Conservation (phyloP, 2,888 invertebrate genomes). For the Diaphora mendica region DNA sequence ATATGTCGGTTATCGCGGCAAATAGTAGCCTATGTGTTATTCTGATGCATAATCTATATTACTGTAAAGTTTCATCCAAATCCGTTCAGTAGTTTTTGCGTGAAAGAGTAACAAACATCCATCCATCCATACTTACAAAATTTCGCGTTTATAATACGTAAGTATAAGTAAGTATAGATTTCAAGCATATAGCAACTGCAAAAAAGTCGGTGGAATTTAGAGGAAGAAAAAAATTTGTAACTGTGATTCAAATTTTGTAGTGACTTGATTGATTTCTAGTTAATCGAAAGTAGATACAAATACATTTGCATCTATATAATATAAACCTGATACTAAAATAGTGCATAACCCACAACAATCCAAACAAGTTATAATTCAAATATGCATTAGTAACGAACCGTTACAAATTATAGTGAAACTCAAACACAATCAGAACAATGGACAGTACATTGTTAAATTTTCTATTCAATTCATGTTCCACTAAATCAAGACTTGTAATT, state of each 20-base stretch:
- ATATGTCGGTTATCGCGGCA: no score
- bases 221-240: neutral
- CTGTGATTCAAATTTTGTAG: neutral
- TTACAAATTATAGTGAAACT: slow-evolving; percentile 15
- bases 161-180: no score
- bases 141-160: no score
- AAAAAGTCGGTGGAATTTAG: no score
- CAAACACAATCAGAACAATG: slow-evolving; percentile 8
- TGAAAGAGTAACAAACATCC: no score
- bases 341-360: neutral
- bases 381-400: slow-evolving; percentile 11
- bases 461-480: slow-evolving; percentile 10
- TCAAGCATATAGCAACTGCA: neutral
- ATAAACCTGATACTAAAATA: no score
- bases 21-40: no score
- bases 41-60: no score
- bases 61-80: no score
- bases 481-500: neutral
- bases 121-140: no score
- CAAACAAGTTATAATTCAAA: slow-evolving; percentile 7
- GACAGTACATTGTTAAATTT: slow-evolving; percentile 8
- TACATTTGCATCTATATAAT: neutral
- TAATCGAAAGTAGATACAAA: neutral
- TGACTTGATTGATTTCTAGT: neutral
- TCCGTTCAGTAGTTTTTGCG: no score